Evolutionary conservation across 2,888 invertebrate genomes (phyloP).

Genomic region (Drosophila emarginata): DNA sequence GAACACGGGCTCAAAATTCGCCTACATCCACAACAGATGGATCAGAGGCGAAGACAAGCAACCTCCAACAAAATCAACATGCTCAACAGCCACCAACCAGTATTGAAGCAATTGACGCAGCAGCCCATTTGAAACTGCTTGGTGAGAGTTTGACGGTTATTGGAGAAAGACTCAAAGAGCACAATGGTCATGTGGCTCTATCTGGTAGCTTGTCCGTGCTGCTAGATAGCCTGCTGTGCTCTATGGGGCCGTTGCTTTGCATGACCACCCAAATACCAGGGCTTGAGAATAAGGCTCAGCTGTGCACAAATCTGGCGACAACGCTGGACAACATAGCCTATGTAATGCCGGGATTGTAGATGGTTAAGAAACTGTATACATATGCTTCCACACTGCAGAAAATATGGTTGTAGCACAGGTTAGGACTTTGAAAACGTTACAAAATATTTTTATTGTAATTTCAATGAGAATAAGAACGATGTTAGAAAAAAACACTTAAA

Average conservation of each 20-base stretch:
- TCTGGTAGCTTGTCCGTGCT: slow-evolving; percentile 96
- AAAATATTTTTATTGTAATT: slow-evolving; percentile 1
- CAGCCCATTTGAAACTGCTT: slow-evolving; percentile 94
- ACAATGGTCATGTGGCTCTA: slow-evolving; percentile 97
- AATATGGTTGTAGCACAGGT: neutral
- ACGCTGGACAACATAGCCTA: slow-evolving; percentile 97
- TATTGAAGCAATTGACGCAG: slow-evolving; percentile 93
- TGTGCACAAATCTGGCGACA: slow-evolving; percentile 84
- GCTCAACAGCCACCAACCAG: slow-evolving; percentile 82
- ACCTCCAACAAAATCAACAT: slow-evolving; percentile 46
- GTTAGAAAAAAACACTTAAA: neutral
- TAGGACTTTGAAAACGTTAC: neutral
- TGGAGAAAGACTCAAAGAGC: slow-evolving; percentile 95
- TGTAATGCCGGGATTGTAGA: slow-evolving; percentile 92
- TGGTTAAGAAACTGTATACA: neutral
- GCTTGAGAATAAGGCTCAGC: slow-evolving; percentile 86
- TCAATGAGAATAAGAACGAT: slow-evolving; percentile 5
- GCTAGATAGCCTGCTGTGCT: slow-evolving; percentile 95
- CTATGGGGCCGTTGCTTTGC: slow-evolving; percentile 93
- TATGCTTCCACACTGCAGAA: neutral
- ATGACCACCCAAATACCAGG: slow-evolving; percentile 92
- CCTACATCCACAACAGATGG: slow-evolving; percentile 1
- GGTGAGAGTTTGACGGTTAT: slow-evolving; percentile 97
- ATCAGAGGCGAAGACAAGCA: slow-evolving; percentile 2
- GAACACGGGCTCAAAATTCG: neutral